Evolutionary conservation across 2,888 invertebrate species (phyloP), one percentile per base, ranked within the genome.

Genomic region (Blomia tropicalis): DNA sequence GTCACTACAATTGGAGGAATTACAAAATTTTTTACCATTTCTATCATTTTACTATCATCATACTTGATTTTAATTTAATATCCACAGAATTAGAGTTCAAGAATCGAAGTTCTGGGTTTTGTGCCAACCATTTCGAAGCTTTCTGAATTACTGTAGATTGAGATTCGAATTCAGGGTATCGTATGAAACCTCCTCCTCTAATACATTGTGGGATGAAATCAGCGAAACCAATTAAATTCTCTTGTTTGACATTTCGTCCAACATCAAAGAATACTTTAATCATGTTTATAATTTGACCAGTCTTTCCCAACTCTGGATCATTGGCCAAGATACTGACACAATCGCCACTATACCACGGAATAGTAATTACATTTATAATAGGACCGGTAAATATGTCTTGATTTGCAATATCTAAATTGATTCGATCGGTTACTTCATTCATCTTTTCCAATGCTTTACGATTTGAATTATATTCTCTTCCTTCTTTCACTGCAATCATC

Each of bases 121-220:
- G 32, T 7, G 62, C 29, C 23, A 68, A 14, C 69, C 69, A 69
- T 31, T 58, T 47, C 0, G 68, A 68, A 2, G 69, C 69, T 41
- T 64, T 62, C 1, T 51, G 22, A 1, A 69, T 58, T 14, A 66
- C 41, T 29, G 53, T 64, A 1, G 65, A 65, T 47, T 68, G 67
- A 7, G 63, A 54, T 51, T 69, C 68, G 30, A 67, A 69, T 41
- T 62, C 23, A 5, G 68, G 69, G n/a, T 65, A 31, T 36, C 65
- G 58, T n/a, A 69, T 66, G 1, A 68, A 32, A 4, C 66, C 65
- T 23, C 67, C 68, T 7, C 60, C 61, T 2, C 59, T 31, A 4
- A 66, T 23, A 2, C 43, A 44, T n/a, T 63, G 59, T n/a, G 69
- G 69, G 3, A 66, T 32, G 56, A 69, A 69, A 51, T 69, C 69